Base-by-base conservation (phyloP, 2,888 invertebrate species). In the Rhagium mordax region DNA sequence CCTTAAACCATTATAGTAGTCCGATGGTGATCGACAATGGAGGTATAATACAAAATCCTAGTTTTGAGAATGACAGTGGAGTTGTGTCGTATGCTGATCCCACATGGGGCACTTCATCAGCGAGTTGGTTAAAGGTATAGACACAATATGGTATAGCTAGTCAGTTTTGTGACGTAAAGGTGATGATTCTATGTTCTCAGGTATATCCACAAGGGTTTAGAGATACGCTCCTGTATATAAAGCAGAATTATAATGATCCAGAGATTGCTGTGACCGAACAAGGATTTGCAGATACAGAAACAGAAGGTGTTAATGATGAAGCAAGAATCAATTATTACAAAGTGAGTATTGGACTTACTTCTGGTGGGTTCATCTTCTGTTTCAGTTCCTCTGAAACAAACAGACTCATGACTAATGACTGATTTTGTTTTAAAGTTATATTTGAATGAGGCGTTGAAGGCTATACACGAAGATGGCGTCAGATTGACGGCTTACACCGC, bases 251-350 rank as follows among this genome's bases (percentile, higher is more conserved):
- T 57, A 85, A 88, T 51, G 89, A 91, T 80, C 90, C 90, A 0
- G 86, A 88, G 51, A 86, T 92, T 8, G 88, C 88, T 59, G 82
- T 92, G 2, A 89, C 90, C 0, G 92, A 91, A 81, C 92, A 91
- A 71, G 92, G 91, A 0, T 89, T 88, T 85, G 87, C 90, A 0
- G 89, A 89, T 21, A 0, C n/a, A 2, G 57, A 55, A n/a, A 18
- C 51, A 8, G 62, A 41, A n/a, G 24, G n/a, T 8, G 18, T 78
- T 1, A 47, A 73, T 4, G 80, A 79, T 65, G 15, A 60, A 10
- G 53, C 67, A 2, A 72, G 79, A 27, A 70, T 79, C 18, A 47
- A 67, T 55, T 81, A 74, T 68, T 33, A 66, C 8, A 51, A 62
- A 53, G 80, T 79, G 65, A 65, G 73, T n/a, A 29, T n/a, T n/a